These are phyloP conservation scores for Frankliniella fusca DNA, from an alignment of 2,888 invertebrate genomes.

Conservation along the genomic window DNA sequence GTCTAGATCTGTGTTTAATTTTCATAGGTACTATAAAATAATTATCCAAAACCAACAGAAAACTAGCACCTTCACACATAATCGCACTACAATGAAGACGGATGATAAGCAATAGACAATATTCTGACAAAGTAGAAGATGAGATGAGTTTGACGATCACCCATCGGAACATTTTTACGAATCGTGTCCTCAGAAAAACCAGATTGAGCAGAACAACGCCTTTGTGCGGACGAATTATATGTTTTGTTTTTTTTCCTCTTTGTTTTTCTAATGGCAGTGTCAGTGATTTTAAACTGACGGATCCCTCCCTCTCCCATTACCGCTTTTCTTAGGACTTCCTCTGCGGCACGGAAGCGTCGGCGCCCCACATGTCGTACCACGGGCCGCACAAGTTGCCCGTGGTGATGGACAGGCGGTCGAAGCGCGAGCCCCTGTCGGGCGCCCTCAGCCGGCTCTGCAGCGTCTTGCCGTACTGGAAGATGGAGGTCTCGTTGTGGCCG, in stretches of 20 bases:
- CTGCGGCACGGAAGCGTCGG: constrained; percentile 58
- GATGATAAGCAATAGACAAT: no score
- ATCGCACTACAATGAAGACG: no score
- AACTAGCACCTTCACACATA: no score
- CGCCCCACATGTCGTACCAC: constrained; percentile 85
- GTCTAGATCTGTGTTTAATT: no score
- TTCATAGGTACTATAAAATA: no score
- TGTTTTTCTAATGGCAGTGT: neutral
- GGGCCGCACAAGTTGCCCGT: constrained; percentile 62
- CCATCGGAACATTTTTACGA: neutral
- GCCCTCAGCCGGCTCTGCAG: constrained; percentile 42
- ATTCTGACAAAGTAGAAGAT: no score
- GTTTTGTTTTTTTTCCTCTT: constrained; percentile 52
- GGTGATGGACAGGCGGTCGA: constrained; percentile 43
- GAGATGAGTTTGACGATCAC: neutral
- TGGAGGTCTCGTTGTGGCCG: neutral
- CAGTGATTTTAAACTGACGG: neutral
- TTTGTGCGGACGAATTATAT: neutral
- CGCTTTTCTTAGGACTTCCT: neutral
- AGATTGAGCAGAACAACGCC: neutral
- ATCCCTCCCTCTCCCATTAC: neutral
- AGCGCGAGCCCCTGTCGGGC: constrained; percentile 43
- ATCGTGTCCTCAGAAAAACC: neutral
- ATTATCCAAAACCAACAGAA: no score
- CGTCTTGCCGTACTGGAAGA: constrained; percentile 39